Evolutionary conservation across 1,140 invertebrate genomes (phyloP).

Genomic region (Zaprionus africanus): DNA sequence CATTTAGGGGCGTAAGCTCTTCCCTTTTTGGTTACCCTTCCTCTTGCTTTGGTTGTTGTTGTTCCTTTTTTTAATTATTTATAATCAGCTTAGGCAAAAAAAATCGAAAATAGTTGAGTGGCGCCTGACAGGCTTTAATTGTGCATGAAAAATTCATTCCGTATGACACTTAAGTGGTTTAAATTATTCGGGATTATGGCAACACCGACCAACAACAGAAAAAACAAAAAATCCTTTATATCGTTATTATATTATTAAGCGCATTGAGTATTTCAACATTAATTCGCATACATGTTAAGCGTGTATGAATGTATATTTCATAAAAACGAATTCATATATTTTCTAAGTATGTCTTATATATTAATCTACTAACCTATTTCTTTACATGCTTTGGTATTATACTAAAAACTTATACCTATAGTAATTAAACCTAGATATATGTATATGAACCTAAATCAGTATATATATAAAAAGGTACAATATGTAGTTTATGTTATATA

Average conservation of each 20-base stretch:
- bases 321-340: too few relatives aligned
- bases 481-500: not conserved
- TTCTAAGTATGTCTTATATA: too few relatives aligned
- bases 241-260: not conserved
- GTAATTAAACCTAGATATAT: too few relatives aligned
- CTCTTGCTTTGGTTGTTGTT: constrained; percentile 5
- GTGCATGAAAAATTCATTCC: constrained; percentile 26
- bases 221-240: not conserved
- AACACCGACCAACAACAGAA: not conserved
- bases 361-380: too few relatives aligned
- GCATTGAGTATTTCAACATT: not conserved
- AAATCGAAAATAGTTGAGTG: constrained; percentile 50
- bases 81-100: constrained; percentile 63
- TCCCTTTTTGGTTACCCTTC: constrained; percentile 16
- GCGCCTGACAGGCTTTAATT: constrained; percentile 42
- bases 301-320: too few relatives aligned
- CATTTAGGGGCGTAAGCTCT: constrained; percentile 56
- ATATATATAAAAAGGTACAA: not conserved
- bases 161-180: constrained; percentile 30
- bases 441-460: not conserved
- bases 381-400: too few relatives aligned
- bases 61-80: constrained; percentile 69
- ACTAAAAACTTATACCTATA: too few relatives aligned
- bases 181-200: constrained; percentile 18
- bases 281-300: not conserved